Conservation (phyloP, 2,888 invertebrate genomes). For the Gerosis bhagava region DNA sequence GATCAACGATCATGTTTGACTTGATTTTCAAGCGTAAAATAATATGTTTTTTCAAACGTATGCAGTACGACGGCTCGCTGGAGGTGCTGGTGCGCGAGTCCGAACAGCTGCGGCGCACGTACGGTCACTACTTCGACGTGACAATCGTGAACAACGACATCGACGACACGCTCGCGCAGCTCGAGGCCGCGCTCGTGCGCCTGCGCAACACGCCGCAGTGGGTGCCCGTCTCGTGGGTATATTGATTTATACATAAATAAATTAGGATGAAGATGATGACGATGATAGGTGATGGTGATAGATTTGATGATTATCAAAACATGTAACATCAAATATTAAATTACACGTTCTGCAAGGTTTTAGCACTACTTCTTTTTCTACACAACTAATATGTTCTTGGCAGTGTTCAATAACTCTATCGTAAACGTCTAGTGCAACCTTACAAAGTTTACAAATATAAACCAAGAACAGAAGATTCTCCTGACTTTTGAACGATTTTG, state of each 20-base stretch:
- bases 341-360: constrained; percentile 44
- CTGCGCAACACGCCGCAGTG: constrained; percentile 96
- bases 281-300: background rate
- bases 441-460: constrained; percentile 54
- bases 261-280: background rate
- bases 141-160: constrained; percentile 99
- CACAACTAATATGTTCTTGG: constrained; percentile 49
- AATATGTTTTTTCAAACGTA: too few species aligned
- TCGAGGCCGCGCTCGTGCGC: constrained; percentile 95
- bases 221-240: constrained; percentile 99
- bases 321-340: constrained; percentile 41
- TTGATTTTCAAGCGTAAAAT: too few species aligned
- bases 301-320: constrained; percentile 41
- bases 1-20: too few species aligned
- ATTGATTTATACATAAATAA: too few species aligned
- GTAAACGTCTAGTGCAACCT: constrained; percentile 47
- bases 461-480: constrained; percentile 17
- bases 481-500: background rate
- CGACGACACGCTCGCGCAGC: constrained; percentile 96
- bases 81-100: constrained; percentile 98
- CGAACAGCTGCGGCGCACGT: constrained; percentile 97
- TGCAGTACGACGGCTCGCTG: constrained; percentile 98
- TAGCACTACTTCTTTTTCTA: constrained; percentile 28
- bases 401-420: constrained; percentile 62
- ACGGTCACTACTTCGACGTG: constrained; percentile 99